Conservation (phyloP, 1,140 invertebrate genomes). For the Contarinia nasturtii region DNA sequence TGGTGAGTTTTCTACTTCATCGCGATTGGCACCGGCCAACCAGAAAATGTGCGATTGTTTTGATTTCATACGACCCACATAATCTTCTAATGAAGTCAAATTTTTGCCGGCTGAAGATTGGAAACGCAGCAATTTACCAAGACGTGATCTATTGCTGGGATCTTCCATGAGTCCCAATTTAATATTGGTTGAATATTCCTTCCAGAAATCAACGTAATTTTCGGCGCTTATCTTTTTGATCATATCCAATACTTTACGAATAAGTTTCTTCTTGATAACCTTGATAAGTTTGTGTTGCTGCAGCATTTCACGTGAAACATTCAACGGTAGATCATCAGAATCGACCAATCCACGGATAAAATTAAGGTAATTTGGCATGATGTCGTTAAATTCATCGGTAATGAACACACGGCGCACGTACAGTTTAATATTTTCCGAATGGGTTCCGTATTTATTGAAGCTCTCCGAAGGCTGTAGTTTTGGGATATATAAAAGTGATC, state of each 20-base stretch:
- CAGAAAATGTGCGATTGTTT: constrained; percentile 94
- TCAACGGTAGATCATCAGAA: constrained; percentile 96
- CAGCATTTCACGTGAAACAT: constrained; percentile 93
- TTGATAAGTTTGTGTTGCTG: constrained; percentile 99
- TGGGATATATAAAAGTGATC: constrained; percentile 86
- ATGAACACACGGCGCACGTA: constrained; percentile 97
- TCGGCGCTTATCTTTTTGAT: constrained; percentile 89
- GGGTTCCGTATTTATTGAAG: constrained; percentile 89
- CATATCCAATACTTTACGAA: constrained; percentile 95
- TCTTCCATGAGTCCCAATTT: constrained; percentile 98
- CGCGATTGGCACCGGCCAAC: constrained; percentile 72
- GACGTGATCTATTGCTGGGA: constrained; percentile 79
- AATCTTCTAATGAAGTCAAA: constrained; percentile 66
- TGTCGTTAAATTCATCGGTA: constrained; percentile 97
- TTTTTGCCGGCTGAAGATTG: constrained; percentile 55
- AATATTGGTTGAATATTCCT: constrained; percentile 96
- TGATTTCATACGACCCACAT: constrained; percentile 92
- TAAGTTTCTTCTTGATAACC: constrained; percentile 96
- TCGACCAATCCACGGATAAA: constrained; percentile 95
- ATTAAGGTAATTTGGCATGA: constrained; percentile 95
- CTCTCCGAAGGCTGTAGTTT: constrained; percentile 74
- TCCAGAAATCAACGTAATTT: constrained; percentile 92
- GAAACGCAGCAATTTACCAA: constrained; percentile 90
- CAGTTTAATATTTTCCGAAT: constrained; percentile 87
- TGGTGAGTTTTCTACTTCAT: constrained; percentile 83